Percentiles rank a stretch among this genome's conserved stretches.
These are phyloP conservation scores for Notothenia rossii DNA, from an alignment of 2,113 vertebrate species.

Conservation along the genomic window DNA sequence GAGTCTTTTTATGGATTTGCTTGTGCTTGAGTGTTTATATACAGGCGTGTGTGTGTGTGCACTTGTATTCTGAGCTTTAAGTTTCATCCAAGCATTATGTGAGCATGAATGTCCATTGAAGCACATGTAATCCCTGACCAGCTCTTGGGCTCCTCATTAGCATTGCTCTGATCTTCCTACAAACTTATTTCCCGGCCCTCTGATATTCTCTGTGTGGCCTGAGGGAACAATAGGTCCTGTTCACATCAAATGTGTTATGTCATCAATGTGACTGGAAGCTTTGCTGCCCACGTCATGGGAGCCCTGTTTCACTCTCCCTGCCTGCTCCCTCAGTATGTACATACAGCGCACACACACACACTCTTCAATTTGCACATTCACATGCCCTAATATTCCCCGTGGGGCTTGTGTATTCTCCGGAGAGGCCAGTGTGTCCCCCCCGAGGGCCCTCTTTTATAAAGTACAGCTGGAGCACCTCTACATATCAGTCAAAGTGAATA, in stretches of 20 bases:
- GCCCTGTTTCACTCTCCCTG: slow-evolving; percentile 48
- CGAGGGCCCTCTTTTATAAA: slow-evolving; percentile 20
- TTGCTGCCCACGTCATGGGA: slow-evolving; percentile 55
- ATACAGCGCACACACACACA: slow-evolving; percentile 35
- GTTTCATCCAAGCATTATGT: slow-evolving; percentile 65
- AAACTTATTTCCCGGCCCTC: slow-evolving; percentile 61
- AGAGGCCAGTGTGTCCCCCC: slow-evolving; percentile 24
- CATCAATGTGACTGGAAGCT: slow-evolving; percentile 75
- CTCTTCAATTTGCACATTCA: slow-evolving; percentile 32
- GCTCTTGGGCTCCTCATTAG: slow-evolving; percentile 74
- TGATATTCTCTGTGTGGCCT: slow-evolving; percentile 56
- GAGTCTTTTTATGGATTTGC: slow-evolving; percentile 38
- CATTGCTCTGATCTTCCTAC: slow-evolving; percentile 65
- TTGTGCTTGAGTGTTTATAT: slow-evolving; percentile 20
- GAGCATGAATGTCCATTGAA: slow-evolving; percentile 62
- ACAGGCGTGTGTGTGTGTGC: slow-evolving; percentile 12
- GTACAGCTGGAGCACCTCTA: slow-evolving; percentile 47
- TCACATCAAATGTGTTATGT: slow-evolving; percentile 70
- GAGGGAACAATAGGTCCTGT: slow-evolving; percentile 60
- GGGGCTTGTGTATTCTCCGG: slow-evolving; percentile 52
- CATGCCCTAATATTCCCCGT: slow-evolving; percentile 32
- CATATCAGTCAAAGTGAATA: slow-evolving; percentile 16
- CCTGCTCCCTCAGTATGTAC: slow-evolving; percentile 32
- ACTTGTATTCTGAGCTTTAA: slow-evolving; percentile 39
- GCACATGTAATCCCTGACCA: slow-evolving; percentile 71